These are phyloP conservation scores for Agonopterix arenella DNA, from an alignment of 2,888 invertebrate species.

Conservation along the genomic window DNA sequence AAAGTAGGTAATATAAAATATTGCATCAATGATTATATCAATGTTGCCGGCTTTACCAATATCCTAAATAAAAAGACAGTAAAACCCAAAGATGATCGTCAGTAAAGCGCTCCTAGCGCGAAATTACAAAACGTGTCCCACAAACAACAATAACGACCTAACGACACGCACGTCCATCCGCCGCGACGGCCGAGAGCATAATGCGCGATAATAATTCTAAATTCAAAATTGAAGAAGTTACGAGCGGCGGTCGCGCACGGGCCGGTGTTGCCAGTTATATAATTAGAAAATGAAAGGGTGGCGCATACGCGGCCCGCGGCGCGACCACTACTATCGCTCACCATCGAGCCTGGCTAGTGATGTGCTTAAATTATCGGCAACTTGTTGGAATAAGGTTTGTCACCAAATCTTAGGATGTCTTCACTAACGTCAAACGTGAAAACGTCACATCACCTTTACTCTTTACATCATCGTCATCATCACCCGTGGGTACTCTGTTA, in stretches of 20 bases:
- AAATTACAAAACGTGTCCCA: constrained; percentile 27
- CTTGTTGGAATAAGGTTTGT: neutral
- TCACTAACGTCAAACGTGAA: too few species aligned
- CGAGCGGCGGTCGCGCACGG: constrained; percentile 60
- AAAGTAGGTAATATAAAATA: too few species aligned
- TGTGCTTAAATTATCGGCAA: constrained; percentile 23
- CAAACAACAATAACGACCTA: constrained; percentile 36
- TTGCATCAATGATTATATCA: too few species aligned
- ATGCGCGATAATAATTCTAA: constrained; percentile 55
- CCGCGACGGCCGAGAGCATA: constrained; percentile 35
- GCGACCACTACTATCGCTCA: constrained; percentile 69
- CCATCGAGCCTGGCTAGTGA: constrained; percentile 54
- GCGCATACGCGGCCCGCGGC: constrained; percentile 68
- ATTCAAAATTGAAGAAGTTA: constrained; percentile 63
- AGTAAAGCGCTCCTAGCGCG: constrained; percentile 4
- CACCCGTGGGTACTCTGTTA: too few species aligned
- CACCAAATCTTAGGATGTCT: too few species aligned
- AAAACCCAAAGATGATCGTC: neutral
- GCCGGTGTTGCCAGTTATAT: constrained; percentile 70
- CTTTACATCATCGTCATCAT: too few species aligned
- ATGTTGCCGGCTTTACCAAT: too few species aligned
- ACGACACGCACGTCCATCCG: constrained; percentile 43
- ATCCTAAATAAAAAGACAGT: neutral
- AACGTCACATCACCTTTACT: too few species aligned
- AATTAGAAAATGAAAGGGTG: constrained; percentile 75